Base-by-base conservation (phyloP, 2,797 vertebrate species). In the Channa striata region DNA sequence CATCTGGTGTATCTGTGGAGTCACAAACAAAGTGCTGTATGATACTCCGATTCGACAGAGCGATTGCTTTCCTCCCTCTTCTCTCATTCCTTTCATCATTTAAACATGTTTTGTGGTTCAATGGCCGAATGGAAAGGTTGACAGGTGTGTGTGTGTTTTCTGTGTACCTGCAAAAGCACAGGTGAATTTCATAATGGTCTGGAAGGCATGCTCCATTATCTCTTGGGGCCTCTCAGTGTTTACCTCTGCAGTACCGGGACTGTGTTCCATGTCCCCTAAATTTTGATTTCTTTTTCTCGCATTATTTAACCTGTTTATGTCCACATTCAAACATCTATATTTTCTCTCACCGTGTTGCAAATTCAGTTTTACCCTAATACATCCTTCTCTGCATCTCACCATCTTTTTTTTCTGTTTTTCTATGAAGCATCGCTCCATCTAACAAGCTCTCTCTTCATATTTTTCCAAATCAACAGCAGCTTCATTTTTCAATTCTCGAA, bases 1-100 rank as follows among this genome's bases (percentile, higher is more conserved):
- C 75, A 78, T 71, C 78, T 74, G 71, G 71, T 70, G 72, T 68
- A 64, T 74, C 51, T 76, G 81, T 74, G 49, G 74, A 82, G 65
- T 84, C 67, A 77, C 66, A 67, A 25, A 20, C 34, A 43, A 51
- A 11, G 46, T 39, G 39, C 69, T 13, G 49, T 39, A 42, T 58
- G 78, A 82, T 72, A 53, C 68, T 82, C 60, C 9, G 43, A 77
- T 64, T 75, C 8, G 19, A 17, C n/a, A 54, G 65, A 68, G 54
- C n/a, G n/a, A 81, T 69, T 66, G 62, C 75, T 78, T 68, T 59
- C 62, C 59, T 33, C 43, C 25, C 48, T 49, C 53, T 60, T 33
- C 49, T 57, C 64, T 73, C 30, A 8, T 56, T 44, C 39, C 37
- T 82, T 75, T 81, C 70, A 81, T 71, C 74, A 87, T 59, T 74